Percentiles rank a stretch among this genome's conserved stretches.
Evolutionary conservation across 2,113 vertebrate species (phyloP).

Genomic region (Hypanus sabinus): DNA sequence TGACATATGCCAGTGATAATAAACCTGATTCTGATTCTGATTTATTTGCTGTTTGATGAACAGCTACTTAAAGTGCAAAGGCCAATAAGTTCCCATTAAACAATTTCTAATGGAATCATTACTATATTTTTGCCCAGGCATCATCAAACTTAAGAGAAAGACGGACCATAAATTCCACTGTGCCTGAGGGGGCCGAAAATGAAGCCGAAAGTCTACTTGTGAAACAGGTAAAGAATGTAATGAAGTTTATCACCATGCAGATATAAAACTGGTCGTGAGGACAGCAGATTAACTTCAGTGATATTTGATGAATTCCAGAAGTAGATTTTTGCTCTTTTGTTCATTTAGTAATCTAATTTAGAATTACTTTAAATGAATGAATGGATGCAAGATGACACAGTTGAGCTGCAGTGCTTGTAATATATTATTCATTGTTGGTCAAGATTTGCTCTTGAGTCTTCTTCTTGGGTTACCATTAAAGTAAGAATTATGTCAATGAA

Average conservation of each 20-base stretch:
- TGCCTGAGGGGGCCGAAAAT: constrained; percentile 80
- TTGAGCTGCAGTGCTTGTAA: not conserved
- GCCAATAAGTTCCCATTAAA: not conserved
- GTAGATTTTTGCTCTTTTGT: not conserved
- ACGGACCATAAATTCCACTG: constrained; percentile 77
- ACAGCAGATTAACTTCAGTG: not conserved
- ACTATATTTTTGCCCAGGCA: constrained; percentile 57
- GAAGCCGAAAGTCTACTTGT: constrained; percentile 87
- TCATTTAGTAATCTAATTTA: not conserved
- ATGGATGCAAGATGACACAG: not conserved
- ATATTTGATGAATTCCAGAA: not conserved
- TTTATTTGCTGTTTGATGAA: not conserved
- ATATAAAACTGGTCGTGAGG: not conserved
- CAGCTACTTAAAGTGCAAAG: not conserved
- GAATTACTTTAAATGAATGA: not conserved
- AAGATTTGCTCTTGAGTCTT: not conserved
- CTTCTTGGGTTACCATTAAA: not conserved
- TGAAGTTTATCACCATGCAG: not conserved
- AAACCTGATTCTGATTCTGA: too few species aligned
- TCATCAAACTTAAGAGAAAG: constrained; percentile 79
- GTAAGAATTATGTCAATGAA: not conserved
- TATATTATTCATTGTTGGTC: not conserved
- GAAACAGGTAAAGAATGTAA: constrained; percentile 71
- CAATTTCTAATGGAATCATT: not conserved
- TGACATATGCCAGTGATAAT: too few species aligned